Evolutionary conservation across 1,140 invertebrate species (phyloP), one percentile per base, ranked within the genome.

Genomic region (Aphis craccivora): DNA sequence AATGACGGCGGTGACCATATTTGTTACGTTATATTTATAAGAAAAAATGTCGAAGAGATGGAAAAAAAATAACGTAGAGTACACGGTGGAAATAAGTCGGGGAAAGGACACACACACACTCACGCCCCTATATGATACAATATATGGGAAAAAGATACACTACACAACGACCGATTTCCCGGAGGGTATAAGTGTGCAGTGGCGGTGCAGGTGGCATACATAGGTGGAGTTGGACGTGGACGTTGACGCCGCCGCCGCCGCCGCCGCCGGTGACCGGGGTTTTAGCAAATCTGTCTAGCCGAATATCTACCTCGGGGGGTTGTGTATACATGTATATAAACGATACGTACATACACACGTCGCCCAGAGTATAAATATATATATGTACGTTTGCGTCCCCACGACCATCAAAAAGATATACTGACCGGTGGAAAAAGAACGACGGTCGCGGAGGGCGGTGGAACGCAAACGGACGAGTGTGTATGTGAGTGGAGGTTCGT

Each of bases 281-380:
- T 81, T 91, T 91, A 48, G 67, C 67, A 81, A 91, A 91, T 81
- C 90, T 91, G 67, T 91, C 90, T 43, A 35, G 90, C 60, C 90
- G 90, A 60, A 91, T 67, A 91, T 53, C 48, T 67, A 67, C 55
- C 55, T 67, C 53, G 40, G 40, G 84, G 40, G 40, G 23, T 40
- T 18, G 35, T 76, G 14, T 76, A 20, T 67, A 67, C 30, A 60
- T 60, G n/a, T 67, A 5, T 67, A 35, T n/a, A 76, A 18, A 14
- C n/a, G 14, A 5, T 18, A 76, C 60, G n/a, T 76, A 76, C 60
- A n/a, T 76, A 76, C 60, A 6, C 30, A n/a, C 60, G 60, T 5
- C 60, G 60, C 30, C 30, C 60, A 4, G 14, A 18, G 4, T 60
- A 25, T 30, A 25, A 25, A 55, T 55, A 55, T 60, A 11, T 60